phyloP scores from a whole-genome alignment of 2,888 invertebrate species.

The Tetrapedia diversipes region DNA sequence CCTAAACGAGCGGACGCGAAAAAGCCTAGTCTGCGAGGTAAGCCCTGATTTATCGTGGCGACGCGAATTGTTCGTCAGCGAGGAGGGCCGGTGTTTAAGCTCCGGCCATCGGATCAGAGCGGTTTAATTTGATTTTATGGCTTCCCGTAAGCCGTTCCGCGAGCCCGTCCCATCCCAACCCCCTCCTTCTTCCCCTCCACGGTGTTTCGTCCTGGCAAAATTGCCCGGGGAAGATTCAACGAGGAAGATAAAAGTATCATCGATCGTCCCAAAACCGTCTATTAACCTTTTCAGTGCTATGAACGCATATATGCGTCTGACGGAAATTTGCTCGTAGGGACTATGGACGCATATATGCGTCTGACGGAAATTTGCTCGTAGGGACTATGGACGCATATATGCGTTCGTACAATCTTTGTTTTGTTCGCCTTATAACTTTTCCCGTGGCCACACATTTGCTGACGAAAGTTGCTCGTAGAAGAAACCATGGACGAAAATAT shows the following conservation, averaged over 20 bases:
- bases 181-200: no score
- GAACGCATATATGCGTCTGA: slow-evolving; percentile 2
- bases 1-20: slow-evolving; percentile 81
- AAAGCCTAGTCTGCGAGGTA: slow-evolving; percentile 87
- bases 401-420: no score
- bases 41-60: slow-evolving; percentile 62
- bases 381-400: no score
- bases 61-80: slow-evolving; percentile 45
- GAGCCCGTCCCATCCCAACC: no score
- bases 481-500: no score
- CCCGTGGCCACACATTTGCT: no score
- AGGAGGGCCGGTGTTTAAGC: slow-evolving; percentile 48
- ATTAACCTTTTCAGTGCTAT: slow-evolving; percentile 14
- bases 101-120: slow-evolving; percentile 43
- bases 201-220: slow-evolving; percentile 32
- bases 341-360: no score
- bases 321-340: no score
- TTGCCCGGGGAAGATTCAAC: slow-evolving; percentile 53
- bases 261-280: slow-evolving; percentile 26
- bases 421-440: no score
- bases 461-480: no score
- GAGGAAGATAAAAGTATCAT: slow-evolving; percentile 53
- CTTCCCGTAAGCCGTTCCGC: slow-evolving; percentile 35
- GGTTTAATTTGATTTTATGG: slow-evolving; percentile 63
- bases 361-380: no score